A percentile compares a stretch with the other conserved stretches of the same genome.
These are phyloP conservation scores for Danio rerio DNA, from an alignment of 2,113 vertebrate species.

Conservation along the genomic window GRCz12tu NC_133200.1:9856501-9857000, in stretches of 20 bases:
- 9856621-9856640: neutral
- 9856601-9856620: neutral
- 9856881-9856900: slow-evolving; percentile 41
- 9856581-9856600: neutral
- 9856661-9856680: slow-evolving; percentile 2
- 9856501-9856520: too few species aligned
- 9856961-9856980: slow-evolving; percentile 25
- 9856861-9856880: neutral
- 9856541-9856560: neutral
- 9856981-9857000: slow-evolving; percentile 7
- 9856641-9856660: neutral
- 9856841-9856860: neutral
- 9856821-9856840: slow-evolving; percentile 14
- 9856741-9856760: slow-evolving; percentile 33
- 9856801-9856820: slow-evolving; percentile 36
- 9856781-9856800: neutral
- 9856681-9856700: neutral
- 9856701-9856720: neutral
- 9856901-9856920: slow-evolving; percentile 9
- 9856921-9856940: slow-evolving; percentile 39
- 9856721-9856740: slow-evolving; percentile 26
- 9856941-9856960: slow-evolving; percentile 26
- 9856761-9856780: slow-evolving; percentile 6
- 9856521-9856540: too few species aligned
- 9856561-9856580: neutral